Conservation (phyloP, 2,797 vertebrate genomes). For the Mycteria americana region DNA sequence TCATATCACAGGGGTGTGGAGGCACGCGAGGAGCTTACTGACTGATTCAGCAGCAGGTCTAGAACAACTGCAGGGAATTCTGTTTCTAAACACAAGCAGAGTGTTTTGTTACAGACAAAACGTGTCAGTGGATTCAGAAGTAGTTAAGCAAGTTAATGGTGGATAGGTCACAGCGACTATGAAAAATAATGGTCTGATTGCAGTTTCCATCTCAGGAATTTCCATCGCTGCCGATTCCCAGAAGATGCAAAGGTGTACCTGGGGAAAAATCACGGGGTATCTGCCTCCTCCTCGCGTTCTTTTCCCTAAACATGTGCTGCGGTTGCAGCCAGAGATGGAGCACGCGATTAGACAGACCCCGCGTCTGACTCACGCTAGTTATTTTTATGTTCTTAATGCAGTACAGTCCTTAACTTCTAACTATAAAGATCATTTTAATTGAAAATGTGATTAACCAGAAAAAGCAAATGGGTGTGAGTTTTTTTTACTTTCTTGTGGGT, state of each 20-base stretch:
- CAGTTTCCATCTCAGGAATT: background rate
- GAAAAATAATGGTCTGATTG: background rate
- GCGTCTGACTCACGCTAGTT: background rate
- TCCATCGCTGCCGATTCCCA: background rate
- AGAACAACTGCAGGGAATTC: background rate
- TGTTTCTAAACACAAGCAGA: background rate
- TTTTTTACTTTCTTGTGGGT: slow-evolving; percentile 25
- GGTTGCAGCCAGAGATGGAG: background rate
- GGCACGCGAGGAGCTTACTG: background rate
- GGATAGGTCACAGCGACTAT: background rate
- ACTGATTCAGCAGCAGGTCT: background rate
- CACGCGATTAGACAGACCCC: background rate
- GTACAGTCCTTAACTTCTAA: background rate
- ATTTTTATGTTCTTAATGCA: background rate
- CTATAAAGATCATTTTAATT: slow-evolving; percentile 24
- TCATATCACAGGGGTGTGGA: background rate
- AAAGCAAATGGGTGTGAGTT: background rate
- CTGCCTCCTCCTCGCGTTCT: background rate
- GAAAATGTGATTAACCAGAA: slow-evolving; percentile 27
- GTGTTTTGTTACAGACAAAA: background rate
- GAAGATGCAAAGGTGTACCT: background rate
- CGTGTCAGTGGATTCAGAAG: background rate
- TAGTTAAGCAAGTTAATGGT: background rate
- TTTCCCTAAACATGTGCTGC: background rate
- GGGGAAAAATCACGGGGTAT: background rate